phyloP scores from a whole-genome alignment of 2,888 invertebrate genomes.

The Drosophila cyrtoloma region DNA sequence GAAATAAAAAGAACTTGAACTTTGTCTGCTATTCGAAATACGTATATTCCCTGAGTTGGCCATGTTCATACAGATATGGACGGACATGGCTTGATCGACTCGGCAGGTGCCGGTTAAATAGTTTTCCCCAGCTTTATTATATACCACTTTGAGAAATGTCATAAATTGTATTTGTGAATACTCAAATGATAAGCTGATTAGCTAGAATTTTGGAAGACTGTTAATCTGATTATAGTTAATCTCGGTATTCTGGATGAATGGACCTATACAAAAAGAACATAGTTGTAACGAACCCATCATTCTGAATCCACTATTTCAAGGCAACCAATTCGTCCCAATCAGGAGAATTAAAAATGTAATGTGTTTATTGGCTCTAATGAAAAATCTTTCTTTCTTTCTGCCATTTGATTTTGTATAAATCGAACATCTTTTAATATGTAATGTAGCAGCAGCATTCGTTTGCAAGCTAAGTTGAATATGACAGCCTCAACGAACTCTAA shows the following conservation, averaged over 20 bases:
- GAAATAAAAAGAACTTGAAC: neutral
- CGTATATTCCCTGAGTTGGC: neutral
- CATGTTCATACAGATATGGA: neutral
- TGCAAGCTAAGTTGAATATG: too few relatives aligned
- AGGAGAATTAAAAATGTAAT: neutral
- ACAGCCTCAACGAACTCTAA: neutral
- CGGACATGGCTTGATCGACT: neutral
- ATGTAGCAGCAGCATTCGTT: neutral
- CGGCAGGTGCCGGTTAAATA: neutral
- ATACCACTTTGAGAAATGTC: neutral
- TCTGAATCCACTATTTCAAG: neutral
- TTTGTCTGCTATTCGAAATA: neutral
- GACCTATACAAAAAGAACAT: constrained; percentile 38
- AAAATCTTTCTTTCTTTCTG: neutral
- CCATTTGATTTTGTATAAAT: neutral
- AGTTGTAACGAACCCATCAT: neutral
- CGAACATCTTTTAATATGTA: neutral
- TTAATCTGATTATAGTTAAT: constrained; percentile 27
- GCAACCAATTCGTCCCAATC: neutral
- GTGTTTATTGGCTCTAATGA: neutral
- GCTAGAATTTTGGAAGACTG: constrained; percentile 14
- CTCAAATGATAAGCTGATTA: constrained; percentile 7
- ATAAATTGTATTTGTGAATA: neutral
- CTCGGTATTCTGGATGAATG: constrained; percentile 3
- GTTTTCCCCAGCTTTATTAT: neutral